phyloP scores from a whole-genome alignment of 2,888 invertebrate species.

The Labia minor region DNA sequence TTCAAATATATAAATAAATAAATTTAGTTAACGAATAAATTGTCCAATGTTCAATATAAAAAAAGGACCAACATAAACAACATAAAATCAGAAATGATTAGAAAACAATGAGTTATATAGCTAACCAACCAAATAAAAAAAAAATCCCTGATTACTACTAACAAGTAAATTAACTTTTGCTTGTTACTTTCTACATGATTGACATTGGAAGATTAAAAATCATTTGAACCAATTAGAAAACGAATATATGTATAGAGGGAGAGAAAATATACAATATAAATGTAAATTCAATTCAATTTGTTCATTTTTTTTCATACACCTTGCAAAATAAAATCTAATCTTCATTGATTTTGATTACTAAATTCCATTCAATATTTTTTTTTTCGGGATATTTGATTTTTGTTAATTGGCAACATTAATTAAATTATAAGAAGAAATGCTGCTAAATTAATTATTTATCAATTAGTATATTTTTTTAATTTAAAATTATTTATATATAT shows the following conservation, averaged over 20 bases:
- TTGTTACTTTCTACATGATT: constrained; percentile 1
- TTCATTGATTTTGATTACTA: too few species aligned
- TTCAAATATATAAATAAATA: not conserved
- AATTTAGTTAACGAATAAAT: constrained; percentile 1
- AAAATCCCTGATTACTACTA: constrained; percentile 13
- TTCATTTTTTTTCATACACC: too few species aligned
- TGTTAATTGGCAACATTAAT: too few species aligned
- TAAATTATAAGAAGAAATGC: too few species aligned
- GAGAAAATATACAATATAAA: not conserved
- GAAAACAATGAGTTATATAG: constrained; percentile 8
- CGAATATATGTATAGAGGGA: not conserved
- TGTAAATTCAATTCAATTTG: not conserved
- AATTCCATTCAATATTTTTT: too few species aligned
- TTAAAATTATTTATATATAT: too few species aligned
- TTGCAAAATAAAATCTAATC: too few species aligned
- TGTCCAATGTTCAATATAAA: not conserved
- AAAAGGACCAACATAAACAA: too few species aligned
- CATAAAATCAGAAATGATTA: not conserved
- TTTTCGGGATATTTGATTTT: too few species aligned
- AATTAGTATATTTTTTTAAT: too few species aligned
- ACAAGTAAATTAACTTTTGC: constrained; percentile 4
- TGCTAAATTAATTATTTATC: too few species aligned
- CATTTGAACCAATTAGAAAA: not conserved
- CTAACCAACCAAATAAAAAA: not conserved
- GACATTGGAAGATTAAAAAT: not conserved